Conservation (phyloP, 2,797 vertebrate genomes). For the Mus minutoides region DNA sequence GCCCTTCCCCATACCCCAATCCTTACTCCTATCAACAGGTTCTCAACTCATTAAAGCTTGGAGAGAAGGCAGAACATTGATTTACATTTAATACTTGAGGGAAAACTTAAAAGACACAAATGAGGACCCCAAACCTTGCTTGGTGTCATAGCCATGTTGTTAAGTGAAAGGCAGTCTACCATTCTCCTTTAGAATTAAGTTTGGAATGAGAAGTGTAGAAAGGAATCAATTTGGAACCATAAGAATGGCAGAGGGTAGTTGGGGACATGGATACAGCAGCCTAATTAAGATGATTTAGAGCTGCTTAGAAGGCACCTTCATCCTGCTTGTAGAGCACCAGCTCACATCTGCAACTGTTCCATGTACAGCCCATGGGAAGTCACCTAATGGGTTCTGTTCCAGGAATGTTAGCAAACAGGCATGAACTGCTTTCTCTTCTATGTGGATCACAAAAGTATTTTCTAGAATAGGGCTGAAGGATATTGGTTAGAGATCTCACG, state of each 20-base stretch:
- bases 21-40: background rate
- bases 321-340: conserved; percentile 51
- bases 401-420: conserved; percentile 20
- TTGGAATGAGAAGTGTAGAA: conserved; percentile 60
- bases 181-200: conserved; percentile 65
- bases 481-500: background rate
- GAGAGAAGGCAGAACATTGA: background rate
- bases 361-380: conserved; percentile 41
- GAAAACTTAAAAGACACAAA: background rate
- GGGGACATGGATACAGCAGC: background rate
- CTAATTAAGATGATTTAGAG: conserved; percentile 80
- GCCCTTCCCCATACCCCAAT: background rate
- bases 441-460: background rate
- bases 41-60: background rate
- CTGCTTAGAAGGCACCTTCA: conserved; percentile 15
- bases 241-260: conserved; percentile 52
- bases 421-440: background rate
- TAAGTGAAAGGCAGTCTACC: background rate
- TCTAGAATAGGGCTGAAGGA: background rate
- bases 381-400: conserved; percentile 35
- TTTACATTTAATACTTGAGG: background rate
- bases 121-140: background rate
- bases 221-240: conserved; percentile 70
- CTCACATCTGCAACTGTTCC: background rate
- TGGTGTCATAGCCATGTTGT: background rate